A percentile compares a stretch with the other conserved stretches of the same genome.
These are phyloP conservation scores for Phorcus lineatus DNA, from an alignment of 2,888 invertebrate genomes.

Conservation along the genomic window DNA sequence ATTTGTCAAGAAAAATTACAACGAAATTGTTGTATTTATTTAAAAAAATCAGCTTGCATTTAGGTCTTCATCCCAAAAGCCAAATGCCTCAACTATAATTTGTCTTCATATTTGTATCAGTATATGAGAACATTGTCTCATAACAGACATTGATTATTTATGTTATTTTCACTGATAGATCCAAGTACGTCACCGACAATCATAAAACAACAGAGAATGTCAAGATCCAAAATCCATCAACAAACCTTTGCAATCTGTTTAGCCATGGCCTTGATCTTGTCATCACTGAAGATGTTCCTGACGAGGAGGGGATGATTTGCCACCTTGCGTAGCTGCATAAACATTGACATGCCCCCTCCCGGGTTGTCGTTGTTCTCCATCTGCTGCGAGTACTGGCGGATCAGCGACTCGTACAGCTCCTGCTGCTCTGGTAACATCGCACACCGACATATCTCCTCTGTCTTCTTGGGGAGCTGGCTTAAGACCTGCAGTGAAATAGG, in stretches of 20 bases:
- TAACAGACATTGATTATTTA: too few species aligned
- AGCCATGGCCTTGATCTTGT: conserved; percentile 82
- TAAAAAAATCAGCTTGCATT: too few species aligned
- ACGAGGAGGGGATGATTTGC: conserved; percentile 95
- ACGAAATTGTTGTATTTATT: too few species aligned
- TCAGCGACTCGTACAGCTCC: conserved; percentile 85
- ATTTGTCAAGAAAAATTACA: too few species aligned
- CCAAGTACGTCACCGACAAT: too few species aligned
- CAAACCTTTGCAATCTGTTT: conserved; percentile 72
- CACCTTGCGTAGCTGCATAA: conserved; percentile 92
- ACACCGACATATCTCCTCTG: conserved; percentile 82
- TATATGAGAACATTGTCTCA: too few species aligned
- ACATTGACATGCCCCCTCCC: conserved; percentile 61
- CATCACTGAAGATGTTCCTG: conserved; percentile 82
- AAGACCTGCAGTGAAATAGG: conserved; percentile 70
- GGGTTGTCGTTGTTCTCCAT: conserved; percentile 38
- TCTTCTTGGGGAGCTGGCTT: conserved; percentile 87
- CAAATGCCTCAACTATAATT: too few species aligned
- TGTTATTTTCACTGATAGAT: too few species aligned
- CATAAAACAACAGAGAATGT: too few species aligned
- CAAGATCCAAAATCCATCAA: background rate
- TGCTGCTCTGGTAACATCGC: conserved; percentile 85
- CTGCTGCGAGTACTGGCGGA: conserved; percentile 73
- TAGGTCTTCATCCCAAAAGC: too few species aligned
- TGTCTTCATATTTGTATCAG: too few species aligned